Percentiles rank a stretch among this genome's conserved stretches.
Conservation (phyloP, 2,113 vertebrate genomes). For the Ictalurus punctatus region DNA sequence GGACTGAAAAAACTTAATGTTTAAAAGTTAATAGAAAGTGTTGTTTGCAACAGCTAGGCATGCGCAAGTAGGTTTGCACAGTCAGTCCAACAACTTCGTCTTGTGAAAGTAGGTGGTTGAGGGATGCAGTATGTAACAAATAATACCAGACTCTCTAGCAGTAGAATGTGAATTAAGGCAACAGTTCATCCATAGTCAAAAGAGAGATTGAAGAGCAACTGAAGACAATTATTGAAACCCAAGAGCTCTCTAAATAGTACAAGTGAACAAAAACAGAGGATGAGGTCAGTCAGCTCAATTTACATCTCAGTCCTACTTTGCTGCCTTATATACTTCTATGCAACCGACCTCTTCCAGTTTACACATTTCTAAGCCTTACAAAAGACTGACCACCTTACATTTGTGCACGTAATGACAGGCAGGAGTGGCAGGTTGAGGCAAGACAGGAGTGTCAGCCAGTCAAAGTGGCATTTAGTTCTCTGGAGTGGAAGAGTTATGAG, state of each 20-base stretch:
- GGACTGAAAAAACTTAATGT: not conserved
- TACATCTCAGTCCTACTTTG: not conserved
- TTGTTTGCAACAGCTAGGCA: not conserved
- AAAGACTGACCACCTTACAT: not conserved
- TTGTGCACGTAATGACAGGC: conserved; percentile 25
- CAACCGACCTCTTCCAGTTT: not conserved
- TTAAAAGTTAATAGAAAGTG: not conserved
- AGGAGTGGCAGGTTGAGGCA: conserved; percentile 63
- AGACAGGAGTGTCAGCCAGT: conserved; percentile 49
- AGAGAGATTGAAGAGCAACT: conserved; percentile 29
- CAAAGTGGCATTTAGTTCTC: conserved; percentile 46
- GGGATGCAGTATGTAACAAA: not conserved
- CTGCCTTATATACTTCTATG: not conserved
- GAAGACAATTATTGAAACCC: conserved; percentile 23
- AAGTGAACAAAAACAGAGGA: conserved; percentile 22
- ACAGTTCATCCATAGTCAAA: conserved; percentile 37
- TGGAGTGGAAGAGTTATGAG: conserved; percentile 47
- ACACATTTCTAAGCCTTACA: not conserved
- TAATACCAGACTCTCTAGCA: not conserved
- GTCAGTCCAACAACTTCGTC: not conserved
- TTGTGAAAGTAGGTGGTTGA: not conserved
- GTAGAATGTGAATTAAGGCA: not conserved
- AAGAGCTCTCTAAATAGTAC: conserved; percentile 31
- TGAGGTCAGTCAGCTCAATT: conserved; percentile 6
- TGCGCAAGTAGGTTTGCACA: not conserved